Evolutionary conservation across 2,888 invertebrate genomes (phyloP), one percentile per base, ranked within the genome.

Genomic region (Cancer borealis): DNA sequence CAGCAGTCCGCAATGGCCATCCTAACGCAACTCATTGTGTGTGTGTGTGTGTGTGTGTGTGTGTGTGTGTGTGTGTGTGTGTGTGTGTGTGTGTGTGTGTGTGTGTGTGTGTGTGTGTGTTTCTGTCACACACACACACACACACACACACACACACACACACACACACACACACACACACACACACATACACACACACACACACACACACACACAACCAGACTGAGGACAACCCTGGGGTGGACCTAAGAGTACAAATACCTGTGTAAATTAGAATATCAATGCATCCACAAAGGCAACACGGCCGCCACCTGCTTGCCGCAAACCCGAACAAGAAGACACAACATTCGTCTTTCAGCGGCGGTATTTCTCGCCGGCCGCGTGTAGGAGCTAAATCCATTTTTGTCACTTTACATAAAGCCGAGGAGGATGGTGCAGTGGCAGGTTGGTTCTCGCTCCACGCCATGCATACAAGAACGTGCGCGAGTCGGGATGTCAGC

Each of bases 391-490:
- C 91, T 91, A 79, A 92, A 92, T 92, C 92, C 92, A 92, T 92
- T 92, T 88, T 92, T 88, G 92, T 92, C 54, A 92, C 88, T 92
- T 88, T 92, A 92, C 92, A 92, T 92, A 88, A 88, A 92, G 45
- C 92, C 87, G 21, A 54, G 90, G 49, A 39, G 47, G 60, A 39
- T 39, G n/a, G 47, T 39, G 90, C 90, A 54, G 90, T 54, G 60
- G 60, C 54, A 54, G 47, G 49, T n/a, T 90, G 90, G 90, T 47
- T 49, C 17, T 54, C 49, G 49, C 46, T 46, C 79, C 26, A 91
- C 91, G 49, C 89, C 93, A 93, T 93, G 93, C 93, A 93, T 93
- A 93, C 93, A 93, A 93, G 89, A 89, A 93, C 84, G 46, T 73
- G 47, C 21, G 54, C 30, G 89, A 84, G 90, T 90, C 90, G 91